Evolutionary conservation across 2,888 invertebrate genomes (phyloP), one percentile per base, ranked within the genome.

Genomic region (Drosophila macrospina): DNA sequence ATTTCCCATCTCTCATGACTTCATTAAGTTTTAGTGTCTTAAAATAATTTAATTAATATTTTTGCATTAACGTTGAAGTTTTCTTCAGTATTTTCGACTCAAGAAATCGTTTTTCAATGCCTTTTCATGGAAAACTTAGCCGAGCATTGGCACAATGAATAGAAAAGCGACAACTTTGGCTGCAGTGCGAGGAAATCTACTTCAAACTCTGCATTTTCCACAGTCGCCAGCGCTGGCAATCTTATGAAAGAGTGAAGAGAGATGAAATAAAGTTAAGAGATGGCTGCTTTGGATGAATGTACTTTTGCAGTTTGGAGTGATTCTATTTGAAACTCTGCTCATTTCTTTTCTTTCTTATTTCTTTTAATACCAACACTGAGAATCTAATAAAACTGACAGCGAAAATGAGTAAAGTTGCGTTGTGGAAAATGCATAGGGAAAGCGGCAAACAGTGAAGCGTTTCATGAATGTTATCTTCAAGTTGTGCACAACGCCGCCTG

Each of bases 401-500:
- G 41, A 20, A 11, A 20, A 41, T 41, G 2, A 41, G 11, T 24
- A n/a, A 20, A 41, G 24, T 41, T 41, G 20, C 24, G n/a, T 24
- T 5, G 20, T 24, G 3, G 20, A 24, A 20, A 5, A 41, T 41
- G 20, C 6, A 20, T 20, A 20, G 10, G 6, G 10, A 41, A 20
- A 11, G 11, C 20, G n/a, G 6, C 2, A 24, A 24, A n/a, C 1
- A 6, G 2, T 5, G 20, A 11, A 24, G 20, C 41, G 20, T 5
- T n/a, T 41, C 6, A n/a, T 41, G 24, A 41, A 20, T 41, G n/a
- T 41, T 6, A 41, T 26, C 6, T 26, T 44, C 44, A 44, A 26
- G 44, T 44, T 26, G n/a, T 8, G 6, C 4, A 11, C 30, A 32
- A 47, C 26, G 36, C 8, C 8, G 28, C 28, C 20, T 50, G 13